Base-by-base conservation (phyloP, 2,113 vertebrate species). In the Tenrec ecaudatus region DNA sequence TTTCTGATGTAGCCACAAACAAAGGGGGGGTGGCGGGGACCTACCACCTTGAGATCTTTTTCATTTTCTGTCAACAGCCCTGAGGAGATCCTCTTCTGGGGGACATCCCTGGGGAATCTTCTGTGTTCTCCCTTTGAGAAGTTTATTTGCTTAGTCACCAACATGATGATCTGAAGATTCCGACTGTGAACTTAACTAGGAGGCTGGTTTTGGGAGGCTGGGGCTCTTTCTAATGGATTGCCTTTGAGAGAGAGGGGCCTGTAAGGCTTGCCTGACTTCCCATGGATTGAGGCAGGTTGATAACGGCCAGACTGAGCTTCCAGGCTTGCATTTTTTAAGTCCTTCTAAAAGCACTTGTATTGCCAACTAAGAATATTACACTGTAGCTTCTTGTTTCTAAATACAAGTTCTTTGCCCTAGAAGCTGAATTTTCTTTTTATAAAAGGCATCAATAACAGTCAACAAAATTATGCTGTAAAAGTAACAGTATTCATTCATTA, bases 371-470 rank as follows among this genome's bases (percentile, higher is more conserved):
- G 64, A 38, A 9, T 23, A 9, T 43, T n/a, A 16, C 5, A 31
- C 85, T 82, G 43, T 87, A 2, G 76, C 91, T 88, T 19, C 57
- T 8, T 33, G 86, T 53, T 29, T 78, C 57, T n/a, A 27, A 38
- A 8, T 40, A 15, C 33, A 78, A 73, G 22, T n/a, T 43, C 77
- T 85, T 84, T 87, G 57, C 90, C 94, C 86, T 68, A 1, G 86
- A 90, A 88, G 91, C 83, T 36, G 31, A 53, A 27, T 75, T 78
- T 94, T 73, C 82, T 86, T 88, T 94, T 82, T 90, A 25, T 66
- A 29, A 92, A 80, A 88, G 82, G 85, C 94, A 68, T 87, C 69
- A 64, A 31, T 64, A 53, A 38, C 1, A 68, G 82, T 90, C 31
- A 89, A 93, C 86, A 87, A 15, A 80, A 43, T 73, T 31, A 60